Percentiles rank a stretch among this genome's conserved stretches.
These are phyloP conservation scores for Polietes domitor DNA, from an alignment of 2,888 invertebrate genomes.

Conservation along the genomic window DNA sequence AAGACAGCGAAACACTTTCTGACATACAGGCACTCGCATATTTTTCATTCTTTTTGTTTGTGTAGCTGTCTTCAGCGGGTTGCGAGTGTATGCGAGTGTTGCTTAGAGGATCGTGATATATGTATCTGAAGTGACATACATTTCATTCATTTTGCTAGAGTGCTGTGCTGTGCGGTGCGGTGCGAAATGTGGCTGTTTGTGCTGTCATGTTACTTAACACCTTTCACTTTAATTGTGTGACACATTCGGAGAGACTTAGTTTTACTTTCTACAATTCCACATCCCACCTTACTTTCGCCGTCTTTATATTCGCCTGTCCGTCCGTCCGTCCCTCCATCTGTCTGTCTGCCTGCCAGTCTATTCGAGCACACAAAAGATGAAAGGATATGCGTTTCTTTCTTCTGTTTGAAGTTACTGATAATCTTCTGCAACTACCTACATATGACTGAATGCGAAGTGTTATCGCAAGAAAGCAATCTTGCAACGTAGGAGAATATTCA, in stretches of 20 bases:
- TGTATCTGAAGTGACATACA: background rate
- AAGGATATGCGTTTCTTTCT: background rate
- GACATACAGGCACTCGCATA: background rate
- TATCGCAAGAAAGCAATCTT: background rate
- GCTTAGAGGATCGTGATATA: background rate
- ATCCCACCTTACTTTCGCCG: background rate
- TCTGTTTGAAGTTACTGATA: slow-evolving; percentile 7
- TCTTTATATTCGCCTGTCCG: background rate
- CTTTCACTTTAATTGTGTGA: slow-evolving; percentile 20
- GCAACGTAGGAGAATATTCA: no score
- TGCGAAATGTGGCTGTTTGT: slow-evolving; percentile 21
- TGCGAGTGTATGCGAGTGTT: no score
- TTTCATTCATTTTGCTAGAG: slow-evolving; percentile 4
- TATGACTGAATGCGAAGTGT: background rate
- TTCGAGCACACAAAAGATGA: background rate
- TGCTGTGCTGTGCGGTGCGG: no score
- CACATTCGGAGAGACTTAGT: slow-evolving; percentile 2
- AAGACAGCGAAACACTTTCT: background rate
- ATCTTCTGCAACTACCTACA: no score
- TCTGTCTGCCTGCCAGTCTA: background rate
- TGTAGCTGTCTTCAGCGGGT: no score
- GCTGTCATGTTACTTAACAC: slow-evolving; percentile 25
- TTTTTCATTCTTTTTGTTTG: background rate
- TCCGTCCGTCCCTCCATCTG: background rate
- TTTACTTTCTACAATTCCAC: background rate